phyloP scores from a whole-genome alignment of 1,140 invertebrate genomes.

The Sycobia sp. region DNA sequence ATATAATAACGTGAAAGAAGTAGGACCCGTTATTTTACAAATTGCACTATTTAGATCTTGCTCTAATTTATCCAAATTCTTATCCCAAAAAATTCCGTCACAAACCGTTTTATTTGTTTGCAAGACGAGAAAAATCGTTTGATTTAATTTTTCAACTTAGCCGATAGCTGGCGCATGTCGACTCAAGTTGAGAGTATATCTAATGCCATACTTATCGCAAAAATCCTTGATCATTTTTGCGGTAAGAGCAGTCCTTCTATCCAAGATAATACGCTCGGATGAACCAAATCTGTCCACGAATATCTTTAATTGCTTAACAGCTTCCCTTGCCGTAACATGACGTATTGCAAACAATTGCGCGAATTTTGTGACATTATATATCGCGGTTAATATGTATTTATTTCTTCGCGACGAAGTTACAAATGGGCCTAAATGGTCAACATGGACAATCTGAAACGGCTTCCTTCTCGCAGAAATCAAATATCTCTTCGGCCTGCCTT shows the following conservation, averaged over 20 bases:
- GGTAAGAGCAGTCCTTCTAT: constrained; percentile 46
- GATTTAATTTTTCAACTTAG: constrained; percentile 35
- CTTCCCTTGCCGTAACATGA: not conserved
- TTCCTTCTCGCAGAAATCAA: constrained; percentile 33
- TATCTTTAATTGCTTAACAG: constrained; percentile 14
- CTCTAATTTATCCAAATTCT: constrained; percentile 12
- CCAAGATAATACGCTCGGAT: constrained; percentile 40
- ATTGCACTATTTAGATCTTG: constrained; percentile 29
- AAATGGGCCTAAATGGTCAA: constrained; percentile 37
- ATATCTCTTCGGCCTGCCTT: constrained; percentile 30
- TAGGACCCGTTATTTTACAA: constrained; percentile 19
- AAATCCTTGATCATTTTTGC: constrained; percentile 39
- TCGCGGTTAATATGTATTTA: constrained; percentile 26
- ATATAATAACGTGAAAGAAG: constrained; percentile 31
- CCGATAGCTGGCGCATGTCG: constrained; percentile 43
- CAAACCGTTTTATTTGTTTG: not conserved
- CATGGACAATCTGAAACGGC: constrained; percentile 31
- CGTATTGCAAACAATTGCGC: constrained; percentile 7
- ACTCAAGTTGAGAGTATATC: constrained; percentile 41
- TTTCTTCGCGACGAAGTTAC: not conserved
- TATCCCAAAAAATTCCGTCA: constrained; percentile 21
- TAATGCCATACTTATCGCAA: constrained; percentile 40
- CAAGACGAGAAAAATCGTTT: constrained; percentile 21
- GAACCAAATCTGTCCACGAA: constrained; percentile 32
- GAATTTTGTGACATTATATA: constrained; percentile 36